Percentiles rank a stretch among this genome's conserved stretches.
Conservation (phyloP, 2,888 invertebrate species). For the Lithosia quadra region DNA sequence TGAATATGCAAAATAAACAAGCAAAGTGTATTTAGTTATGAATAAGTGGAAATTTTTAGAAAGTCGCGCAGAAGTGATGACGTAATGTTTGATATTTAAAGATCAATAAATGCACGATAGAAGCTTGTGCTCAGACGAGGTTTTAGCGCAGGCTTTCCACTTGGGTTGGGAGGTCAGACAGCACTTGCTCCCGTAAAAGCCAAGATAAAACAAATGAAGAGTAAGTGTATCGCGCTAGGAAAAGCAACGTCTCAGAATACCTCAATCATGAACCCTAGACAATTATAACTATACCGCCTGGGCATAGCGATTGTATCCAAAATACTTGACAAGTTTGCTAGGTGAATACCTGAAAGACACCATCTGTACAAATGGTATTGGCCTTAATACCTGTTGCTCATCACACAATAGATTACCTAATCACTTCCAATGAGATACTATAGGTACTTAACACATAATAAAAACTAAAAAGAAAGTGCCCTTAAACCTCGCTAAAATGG, state of each 20-base stretch:
- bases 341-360: not conserved
- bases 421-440: not conserved
- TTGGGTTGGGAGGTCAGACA: not conserved
- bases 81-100: conserved; percentile 28
- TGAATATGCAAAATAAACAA: conserved; percentile 29
- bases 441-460: not conserved
- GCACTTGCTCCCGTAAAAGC: not conserved
- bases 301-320: no score
- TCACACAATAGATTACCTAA: not conserved
- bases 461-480: not conserved
- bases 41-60: conserved; percentile 39
- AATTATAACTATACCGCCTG: not conserved
- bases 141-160: not conserved
- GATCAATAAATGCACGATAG: conserved; percentile 9
- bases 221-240: not conserved
- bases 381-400: not conserved
- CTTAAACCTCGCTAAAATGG: not conserved
- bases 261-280: not conserved
- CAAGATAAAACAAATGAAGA: not conserved
- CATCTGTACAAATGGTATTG: not conserved
- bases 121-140: conserved; percentile 1
- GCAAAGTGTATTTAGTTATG: conserved; percentile 30
- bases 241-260: not conserved
- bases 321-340: not conserved
- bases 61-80: conserved; percentile 27